phyloP scores from a whole-genome alignment of 2,113 vertebrate species.

The Leptobrachium ailaonicum region DNA sequence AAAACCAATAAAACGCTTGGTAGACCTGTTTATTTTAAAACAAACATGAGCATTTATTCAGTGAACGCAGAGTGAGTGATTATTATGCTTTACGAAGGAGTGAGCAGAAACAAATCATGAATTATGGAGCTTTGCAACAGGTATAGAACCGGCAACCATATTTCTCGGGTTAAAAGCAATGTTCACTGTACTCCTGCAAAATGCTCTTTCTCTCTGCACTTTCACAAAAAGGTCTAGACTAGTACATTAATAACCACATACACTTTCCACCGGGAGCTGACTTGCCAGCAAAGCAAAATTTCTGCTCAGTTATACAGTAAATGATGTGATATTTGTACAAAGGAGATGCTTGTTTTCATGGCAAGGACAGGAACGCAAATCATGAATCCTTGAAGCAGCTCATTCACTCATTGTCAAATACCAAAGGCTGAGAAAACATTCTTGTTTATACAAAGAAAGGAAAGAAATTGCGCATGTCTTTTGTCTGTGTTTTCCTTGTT shows the following conservation, averaged over 20 bases:
- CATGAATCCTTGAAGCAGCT: neutral
- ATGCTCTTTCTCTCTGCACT: constrained; percentile 1
- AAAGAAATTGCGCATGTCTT: too few species aligned
- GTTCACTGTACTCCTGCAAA: constrained; percentile 21
- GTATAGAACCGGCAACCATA: neutral
- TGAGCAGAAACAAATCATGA: constrained; percentile 24
- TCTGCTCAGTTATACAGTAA: neutral
- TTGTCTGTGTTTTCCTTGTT: too few species aligned
- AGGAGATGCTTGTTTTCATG: constrained; percentile 6
- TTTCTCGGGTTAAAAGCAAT: constrained; percentile 34
- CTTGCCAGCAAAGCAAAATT: constrained; percentile 21
- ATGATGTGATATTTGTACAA: constrained; percentile 3
- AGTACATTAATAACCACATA: constrained; percentile 13
- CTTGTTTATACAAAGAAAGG: neutral
- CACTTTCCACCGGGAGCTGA: constrained; percentile 17
- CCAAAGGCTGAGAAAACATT: neutral
- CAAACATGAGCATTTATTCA: constrained; percentile 2
- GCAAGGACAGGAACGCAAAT: neutral
- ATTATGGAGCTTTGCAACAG: constrained; percentile 19
- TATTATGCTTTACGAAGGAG: constrained; percentile 18
- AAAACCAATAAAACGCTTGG: neutral
- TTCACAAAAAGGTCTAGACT: constrained; percentile 14
- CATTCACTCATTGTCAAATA: neutral
- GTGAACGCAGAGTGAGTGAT: neutral
- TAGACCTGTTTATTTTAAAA: constrained; percentile 2